Evolutionary conservation across 2,888 invertebrate genomes (phyloP), one percentile per base, ranked within the genome.

Genomic region (Apotomis capreana): DNA sequence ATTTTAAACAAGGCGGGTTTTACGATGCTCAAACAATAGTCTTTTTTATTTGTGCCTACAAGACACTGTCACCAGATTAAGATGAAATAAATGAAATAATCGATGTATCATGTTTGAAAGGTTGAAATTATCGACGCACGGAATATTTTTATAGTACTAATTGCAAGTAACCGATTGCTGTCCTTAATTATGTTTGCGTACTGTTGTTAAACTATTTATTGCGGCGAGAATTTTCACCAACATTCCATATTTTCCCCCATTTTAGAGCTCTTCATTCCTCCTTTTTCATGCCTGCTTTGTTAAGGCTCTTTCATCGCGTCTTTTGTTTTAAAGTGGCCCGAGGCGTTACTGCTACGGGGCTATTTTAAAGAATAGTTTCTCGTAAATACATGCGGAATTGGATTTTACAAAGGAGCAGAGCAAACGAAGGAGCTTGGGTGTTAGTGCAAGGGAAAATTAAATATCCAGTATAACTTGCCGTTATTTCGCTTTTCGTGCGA

Each of bases 281-380:
- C 65, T 60, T 64, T 64, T 52, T 51, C 70, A 52, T 55, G 64
- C 70, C 36, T 70, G 51, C 70, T 65, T 70, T 70, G 64, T 70
- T 70, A 65, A 46, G 36, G 64, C 64, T 70, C 65, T 51, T 65
- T 71, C 70, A 61, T 26, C 54, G 37, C 55, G 15, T 54, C 70
- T 60, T 67, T 71, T 71, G 70, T 71, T 49, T 71, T 57, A 55
- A 71, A 67, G 61, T 71, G 61, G 70, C 70, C 61, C 10, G 70
- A 67, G 70, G 70, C 61, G 70, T 61, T 55, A 71, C 64, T 70
- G 51, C 46, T 69, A 26, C 49, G 13, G 44, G 49, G 57, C n/a
- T 63, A 63, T 62, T 62, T 62, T 63, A 49, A 49, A 63, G 57
- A 63, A 69, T 62, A 69, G 69, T 69, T 69, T 46, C 49, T 51